These are phyloP conservation scores for Butorides virescens DNA, from an alignment of 2,113 vertebrate genomes.

Conservation along the genomic window DNA sequence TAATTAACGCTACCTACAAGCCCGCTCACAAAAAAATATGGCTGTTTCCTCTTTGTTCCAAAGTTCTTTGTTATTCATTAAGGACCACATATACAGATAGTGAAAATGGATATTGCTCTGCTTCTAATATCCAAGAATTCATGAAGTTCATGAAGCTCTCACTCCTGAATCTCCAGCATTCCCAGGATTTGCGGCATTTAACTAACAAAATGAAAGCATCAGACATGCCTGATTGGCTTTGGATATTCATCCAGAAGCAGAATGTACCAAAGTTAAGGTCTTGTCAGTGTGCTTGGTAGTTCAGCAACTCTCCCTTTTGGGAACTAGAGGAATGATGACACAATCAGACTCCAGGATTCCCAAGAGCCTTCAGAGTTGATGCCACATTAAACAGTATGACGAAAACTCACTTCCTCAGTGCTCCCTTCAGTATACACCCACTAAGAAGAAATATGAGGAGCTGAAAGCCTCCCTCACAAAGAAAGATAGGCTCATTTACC, in stretches of 20 bases:
- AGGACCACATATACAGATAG: not conserved
- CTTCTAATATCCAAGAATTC: not conserved
- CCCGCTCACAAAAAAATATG: not conserved
- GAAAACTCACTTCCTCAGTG: not conserved
- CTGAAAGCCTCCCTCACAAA: slow-evolving; percentile 3
- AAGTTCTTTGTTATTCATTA: not conserved
- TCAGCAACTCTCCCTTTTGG: not conserved
- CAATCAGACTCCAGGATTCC: not conserved
- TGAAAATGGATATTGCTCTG: not conserved
- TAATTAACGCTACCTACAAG: not conserved
- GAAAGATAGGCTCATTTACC: slow-evolving; percentile 28
- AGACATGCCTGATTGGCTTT: not conserved
- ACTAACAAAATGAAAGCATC: not conserved
- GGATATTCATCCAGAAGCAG: not conserved
- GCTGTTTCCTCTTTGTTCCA: not conserved
- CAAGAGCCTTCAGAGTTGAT: not conserved
- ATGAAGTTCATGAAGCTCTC: not conserved
- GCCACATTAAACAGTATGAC: not conserved
- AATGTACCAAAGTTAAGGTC: not conserved
- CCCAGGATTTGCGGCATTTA: not conserved
- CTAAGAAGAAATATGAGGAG: not conserved
- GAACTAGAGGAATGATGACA: not conserved
- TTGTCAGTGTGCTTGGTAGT: not conserved
- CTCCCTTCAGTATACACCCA: not conserved
- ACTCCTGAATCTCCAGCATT: not conserved